Base-by-base conservation (phyloP, 2,888 invertebrate genomes). In the Drosophila incognita region DNA sequence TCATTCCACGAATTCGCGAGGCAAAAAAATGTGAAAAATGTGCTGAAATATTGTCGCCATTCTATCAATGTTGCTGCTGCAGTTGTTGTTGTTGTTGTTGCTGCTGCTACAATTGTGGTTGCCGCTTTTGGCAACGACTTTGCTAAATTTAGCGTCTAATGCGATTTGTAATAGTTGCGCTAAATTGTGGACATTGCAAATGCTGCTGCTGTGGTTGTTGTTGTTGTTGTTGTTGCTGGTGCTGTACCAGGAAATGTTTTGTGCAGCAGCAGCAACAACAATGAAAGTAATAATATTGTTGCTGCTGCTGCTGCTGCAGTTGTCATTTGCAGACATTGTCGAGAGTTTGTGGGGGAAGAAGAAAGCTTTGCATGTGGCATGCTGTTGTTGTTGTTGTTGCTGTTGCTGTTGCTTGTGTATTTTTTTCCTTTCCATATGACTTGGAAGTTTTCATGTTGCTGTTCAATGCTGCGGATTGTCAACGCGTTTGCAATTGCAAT, bases 81-180 rank as follows among this genome's bases (percentile, higher is more conserved):
- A 58, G 60, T 13, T 63, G 74, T 4, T 35, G 56, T 21, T 40
- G 49, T 21, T 40, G 49, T 51, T 51, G 42, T n/a, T 13, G 64
- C 24, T 67, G 64, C 8, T 15, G 46, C 46, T 21, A 8, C 46
- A 46, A 46, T 18, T 48, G 36, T 7, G 63, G 58, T 3, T 46
- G 66, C n/a, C 51, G 69, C 40, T 27, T 76, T 49, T 66, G 66
- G 58, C 65, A 56, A 52, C 69, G 63, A 63, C 69, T 79, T 76
- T 68, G 81, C 87, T 88, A 83, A 87, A 87, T 87, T 83, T 87
- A 88, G 86, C 87, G 71, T 79, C 82, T 86, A 88, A 87, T 86
- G 83, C 87, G 86, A 87, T 87, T 88, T 87, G 85, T 87, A 77
- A 83, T 81, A 87, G 76, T 72, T 87, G 87, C 77, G 82, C 85